Evolutionary conservation across 2,113 vertebrate genomes (phyloP).

Genomic region (Cephalopholis sonnerati): DNA sequence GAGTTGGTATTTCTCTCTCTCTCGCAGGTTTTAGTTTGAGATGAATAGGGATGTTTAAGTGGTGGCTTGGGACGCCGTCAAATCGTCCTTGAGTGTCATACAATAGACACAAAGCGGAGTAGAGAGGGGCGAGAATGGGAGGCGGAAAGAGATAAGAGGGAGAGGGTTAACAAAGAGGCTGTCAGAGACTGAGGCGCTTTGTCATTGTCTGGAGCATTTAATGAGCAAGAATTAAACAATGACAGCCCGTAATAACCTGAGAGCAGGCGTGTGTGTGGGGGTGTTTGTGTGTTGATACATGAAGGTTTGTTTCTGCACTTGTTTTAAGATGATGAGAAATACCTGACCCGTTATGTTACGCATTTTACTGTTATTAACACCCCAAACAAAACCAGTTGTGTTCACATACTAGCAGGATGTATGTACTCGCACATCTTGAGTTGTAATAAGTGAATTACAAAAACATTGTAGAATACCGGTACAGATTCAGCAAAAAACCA

Average conservation of each 20-base stretch:
- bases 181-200: slow-evolving; percentile 74
- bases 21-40: slow-evolving; percentile 66
- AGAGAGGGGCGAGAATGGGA: slow-evolving; percentile 67
- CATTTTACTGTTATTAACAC: slow-evolving; percentile 24
- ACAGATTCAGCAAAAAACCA: background rate
- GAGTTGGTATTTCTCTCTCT: slow-evolving; percentile 61
- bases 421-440: background rate
- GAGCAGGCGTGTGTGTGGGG: slow-evolving; percentile 35
- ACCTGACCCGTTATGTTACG: slow-evolving; percentile 25
- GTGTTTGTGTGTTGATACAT: slow-evolving; percentile 23
- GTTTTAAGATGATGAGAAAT: slow-evolving; percentile 23
- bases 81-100: slow-evolving; percentile 79
- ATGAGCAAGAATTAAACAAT: slow-evolving; percentile 85
- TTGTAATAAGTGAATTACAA: background rate
- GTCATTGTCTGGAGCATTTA: slow-evolving; percentile 83
- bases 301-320: slow-evolving; percentile 10
- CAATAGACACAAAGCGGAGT: slow-evolving; percentile 74
- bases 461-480: background rate
- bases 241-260: slow-evolving; percentile 82
- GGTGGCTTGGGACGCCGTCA: slow-evolving; percentile 73
- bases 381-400: background rate
- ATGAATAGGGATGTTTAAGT: slow-evolving; percentile 80
- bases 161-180: slow-evolving; percentile 79
- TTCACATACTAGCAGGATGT: background rate
- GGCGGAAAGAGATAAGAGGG: slow-evolving; percentile 77